Conservation (phyloP, 2,113 vertebrate genomes). For the Sminthopsis crassicaudata region DNA sequence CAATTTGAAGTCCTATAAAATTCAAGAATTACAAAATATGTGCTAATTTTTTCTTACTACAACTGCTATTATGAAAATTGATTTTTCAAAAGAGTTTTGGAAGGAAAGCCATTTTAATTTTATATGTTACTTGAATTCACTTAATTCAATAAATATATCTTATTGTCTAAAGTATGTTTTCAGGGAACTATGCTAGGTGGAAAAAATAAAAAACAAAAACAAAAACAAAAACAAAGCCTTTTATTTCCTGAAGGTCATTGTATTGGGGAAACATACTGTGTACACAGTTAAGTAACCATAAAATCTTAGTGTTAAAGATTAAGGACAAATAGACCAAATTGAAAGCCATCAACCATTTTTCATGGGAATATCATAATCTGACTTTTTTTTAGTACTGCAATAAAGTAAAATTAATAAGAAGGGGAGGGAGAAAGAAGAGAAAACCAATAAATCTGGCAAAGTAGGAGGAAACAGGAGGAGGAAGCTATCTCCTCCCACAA, state of each 20-base stretch:
- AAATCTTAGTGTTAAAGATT: neutral
- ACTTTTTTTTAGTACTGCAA: neutral
- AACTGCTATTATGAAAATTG: neutral
- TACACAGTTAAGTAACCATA: neutral
- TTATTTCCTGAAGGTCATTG: neutral
- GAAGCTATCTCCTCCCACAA: rapidly evolving
- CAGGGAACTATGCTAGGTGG: neutral
- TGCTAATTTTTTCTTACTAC: neutral
- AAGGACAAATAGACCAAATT: neutral
- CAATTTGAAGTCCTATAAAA: neutral
- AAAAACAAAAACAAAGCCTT: neutral
- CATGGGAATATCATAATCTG: neutral
- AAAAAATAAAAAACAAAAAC: neutral
- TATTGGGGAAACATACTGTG: neutral
- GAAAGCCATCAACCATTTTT: neutral
- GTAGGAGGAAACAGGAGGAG: neutral
- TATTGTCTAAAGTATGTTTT: neutral
- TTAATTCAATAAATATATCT: neutral
- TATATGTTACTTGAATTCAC: neutral
- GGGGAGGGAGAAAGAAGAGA: neutral
- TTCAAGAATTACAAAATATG: neutral
- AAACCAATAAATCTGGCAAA: neutral
- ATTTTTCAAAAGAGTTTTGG: neutral
- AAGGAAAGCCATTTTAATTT: neutral
- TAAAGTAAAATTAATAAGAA: neutral